These are phyloP conservation scores for Diplogasteroides magnus DNA, from an alignment of 1,140 invertebrate genomes.

Conservation along the genomic window DNA sequence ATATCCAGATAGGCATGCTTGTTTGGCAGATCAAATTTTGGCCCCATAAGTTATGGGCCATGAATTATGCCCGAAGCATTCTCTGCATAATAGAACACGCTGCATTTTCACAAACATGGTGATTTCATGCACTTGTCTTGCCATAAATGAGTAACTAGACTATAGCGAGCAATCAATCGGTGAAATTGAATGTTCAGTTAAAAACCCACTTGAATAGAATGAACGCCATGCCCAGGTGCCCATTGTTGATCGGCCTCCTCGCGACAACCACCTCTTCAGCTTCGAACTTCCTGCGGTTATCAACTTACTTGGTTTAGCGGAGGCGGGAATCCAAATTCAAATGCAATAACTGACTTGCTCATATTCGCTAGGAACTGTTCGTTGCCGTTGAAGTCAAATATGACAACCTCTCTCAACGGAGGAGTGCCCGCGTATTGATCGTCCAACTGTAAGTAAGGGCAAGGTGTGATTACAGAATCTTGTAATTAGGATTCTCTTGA, in stretches of 20 bases:
- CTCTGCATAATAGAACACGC: not conserved
- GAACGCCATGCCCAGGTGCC: slow-evolving; percentile 34
- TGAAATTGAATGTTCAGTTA: not conserved
- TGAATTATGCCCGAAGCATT: too few relatives aligned
- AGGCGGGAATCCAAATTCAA: not conserved
- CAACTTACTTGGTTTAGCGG: not conserved
- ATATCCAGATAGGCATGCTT: too few relatives aligned
- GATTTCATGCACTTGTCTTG: slow-evolving; percentile 9
- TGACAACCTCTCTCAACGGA: slow-evolving; percentile 26
- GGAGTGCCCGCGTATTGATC: slow-evolving; percentile 58
- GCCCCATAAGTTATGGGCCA: too few relatives aligned
- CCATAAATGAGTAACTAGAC: slow-evolving; percentile 1
- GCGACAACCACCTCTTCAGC: slow-evolving; percentile 16
- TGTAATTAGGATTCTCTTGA: too few relatives aligned
- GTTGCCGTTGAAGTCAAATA: slow-evolving; percentile 35
- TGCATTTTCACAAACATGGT: too few relatives aligned
- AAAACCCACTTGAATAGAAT: slow-evolving; percentile 23
- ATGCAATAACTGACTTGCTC: slow-evolving; percentile 26
- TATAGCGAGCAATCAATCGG: slow-evolving; percentile 7
- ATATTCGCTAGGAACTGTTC: slow-evolving; percentile 21
- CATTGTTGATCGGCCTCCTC: slow-evolving; percentile 18
- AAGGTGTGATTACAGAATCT: too few relatives aligned
- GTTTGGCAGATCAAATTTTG: too few relatives aligned
- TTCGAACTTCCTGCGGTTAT: not conserved
- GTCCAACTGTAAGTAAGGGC: too few relatives aligned